phyloP scores from a whole-genome alignment of 2,797 vertebrate genomes.

The Fistularia tabacaria region DNA sequence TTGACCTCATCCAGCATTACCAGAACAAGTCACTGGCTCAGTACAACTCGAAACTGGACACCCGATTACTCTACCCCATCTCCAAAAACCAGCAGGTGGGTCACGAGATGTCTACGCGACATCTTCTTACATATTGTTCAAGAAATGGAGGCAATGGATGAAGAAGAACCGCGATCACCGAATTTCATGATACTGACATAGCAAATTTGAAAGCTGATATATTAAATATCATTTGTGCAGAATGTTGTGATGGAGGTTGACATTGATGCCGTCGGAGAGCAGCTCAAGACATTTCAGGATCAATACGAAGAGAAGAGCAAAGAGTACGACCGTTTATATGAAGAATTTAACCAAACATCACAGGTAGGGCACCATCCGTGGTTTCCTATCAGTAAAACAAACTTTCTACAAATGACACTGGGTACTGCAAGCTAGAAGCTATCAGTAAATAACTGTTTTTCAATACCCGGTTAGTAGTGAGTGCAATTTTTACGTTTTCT shows the following conservation, averaged over 20 bases:
- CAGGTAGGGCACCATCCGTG: constrained; percentile 76
- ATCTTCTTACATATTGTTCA: no score
- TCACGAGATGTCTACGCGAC: not conserved
- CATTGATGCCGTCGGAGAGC: constrained; percentile 85
- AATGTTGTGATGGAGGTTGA: constrained; percentile 87
- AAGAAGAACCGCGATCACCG: not conserved
- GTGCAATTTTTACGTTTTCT: no score
- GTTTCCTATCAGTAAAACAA: no score
- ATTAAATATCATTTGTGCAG: constrained; percentile 24
- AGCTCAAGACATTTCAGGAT: constrained; percentile 87
- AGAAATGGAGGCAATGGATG: no score
- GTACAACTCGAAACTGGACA: constrained; percentile 92
- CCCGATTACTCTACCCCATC: constrained; percentile 84
- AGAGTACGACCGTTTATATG: constrained; percentile 85
- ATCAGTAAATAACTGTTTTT: no score
- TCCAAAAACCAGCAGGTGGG: constrained; percentile 86
- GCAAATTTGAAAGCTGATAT: no score
- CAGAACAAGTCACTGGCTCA: constrained; percentile 86
- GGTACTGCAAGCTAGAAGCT: not conserved
- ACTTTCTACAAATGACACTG: not conserved
- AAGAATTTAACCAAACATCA: constrained; percentile 85
- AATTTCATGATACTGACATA: no score
- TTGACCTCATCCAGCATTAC: constrained; percentile 88
- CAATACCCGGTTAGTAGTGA: no score
- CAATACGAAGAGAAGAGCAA: constrained; percentile 90